phyloP scores from a whole-genome alignment of 2,113 vertebrate genomes.

The Trematomus loennbergii region DNA sequence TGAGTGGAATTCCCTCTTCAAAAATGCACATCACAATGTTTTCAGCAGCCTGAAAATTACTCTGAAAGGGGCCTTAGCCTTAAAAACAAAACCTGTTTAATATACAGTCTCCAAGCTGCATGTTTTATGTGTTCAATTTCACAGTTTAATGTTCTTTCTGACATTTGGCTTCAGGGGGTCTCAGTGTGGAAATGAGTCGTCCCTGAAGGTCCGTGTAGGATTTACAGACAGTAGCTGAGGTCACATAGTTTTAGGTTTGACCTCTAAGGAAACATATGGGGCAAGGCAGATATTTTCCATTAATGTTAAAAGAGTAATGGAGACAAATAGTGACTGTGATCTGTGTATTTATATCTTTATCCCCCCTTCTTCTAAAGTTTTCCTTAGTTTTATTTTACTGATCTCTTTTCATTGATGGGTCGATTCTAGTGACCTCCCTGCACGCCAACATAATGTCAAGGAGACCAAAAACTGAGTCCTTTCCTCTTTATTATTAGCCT shows the following conservation, averaged over 20 bases:
- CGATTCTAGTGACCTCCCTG: slow-evolving; percentile 1
- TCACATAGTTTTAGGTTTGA: slow-evolving; percentile 23
- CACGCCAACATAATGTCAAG: slow-evolving; percentile 17
- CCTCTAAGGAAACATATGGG: not conserved
- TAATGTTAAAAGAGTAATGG: slow-evolving; percentile 1
- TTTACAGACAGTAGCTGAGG: slow-evolving; percentile 29
- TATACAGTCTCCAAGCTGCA: not conserved
- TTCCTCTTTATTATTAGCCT: slow-evolving; percentile 15
- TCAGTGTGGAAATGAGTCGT: slow-evolving; percentile 3
- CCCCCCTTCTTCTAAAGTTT: not conserved
- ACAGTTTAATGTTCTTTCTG: not conserved
- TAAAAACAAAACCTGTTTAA: not conserved
- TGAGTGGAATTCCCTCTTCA: not conserved
- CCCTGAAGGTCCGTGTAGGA: slow-evolving; percentile 4
- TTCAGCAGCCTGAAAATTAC: not conserved
- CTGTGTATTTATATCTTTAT: not conserved
- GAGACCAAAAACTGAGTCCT: slow-evolving; percentile 16
- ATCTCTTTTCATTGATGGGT: not conserved
- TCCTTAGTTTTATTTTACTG: not conserved
- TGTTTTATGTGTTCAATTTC: not conserved
- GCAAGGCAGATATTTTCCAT: not conserved
- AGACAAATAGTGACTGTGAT: not conserved
- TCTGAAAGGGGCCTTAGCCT: not conserved
- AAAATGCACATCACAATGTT: not conserved
- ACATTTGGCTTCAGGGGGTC: not conserved